Evolutionary conservation across 2,113 vertebrate species (phyloP).

Genomic region (Cisticola juncidis): DNA sequence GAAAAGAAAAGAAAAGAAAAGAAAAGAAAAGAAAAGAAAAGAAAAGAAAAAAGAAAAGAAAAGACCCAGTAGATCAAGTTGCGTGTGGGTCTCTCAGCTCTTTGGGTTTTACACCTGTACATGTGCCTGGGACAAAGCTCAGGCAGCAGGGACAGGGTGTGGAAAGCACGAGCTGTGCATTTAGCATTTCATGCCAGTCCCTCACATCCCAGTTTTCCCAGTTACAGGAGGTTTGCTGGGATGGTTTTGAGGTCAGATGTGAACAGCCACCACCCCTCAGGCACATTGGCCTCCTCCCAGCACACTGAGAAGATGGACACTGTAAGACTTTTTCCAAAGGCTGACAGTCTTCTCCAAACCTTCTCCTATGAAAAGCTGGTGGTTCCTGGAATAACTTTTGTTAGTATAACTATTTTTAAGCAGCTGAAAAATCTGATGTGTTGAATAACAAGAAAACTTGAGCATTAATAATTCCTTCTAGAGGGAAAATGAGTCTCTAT

Average conservation of each 20-base stretch:
- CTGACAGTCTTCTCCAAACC: background rate
- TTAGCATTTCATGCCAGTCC: background rate
- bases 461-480: background rate
- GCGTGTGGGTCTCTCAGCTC: background rate
- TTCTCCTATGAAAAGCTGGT: background rate
- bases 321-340: background rate
- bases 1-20: too few species aligned
- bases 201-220: background rate
- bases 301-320: background rate
- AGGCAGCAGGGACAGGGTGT: background rate
- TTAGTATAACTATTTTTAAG: background rate
- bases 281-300: fast-evolving
- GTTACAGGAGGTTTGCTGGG: background rate
- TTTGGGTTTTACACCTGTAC: background rate
- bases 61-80: background rate
- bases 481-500: background rate
- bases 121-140: background rate
- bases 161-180: background rate
- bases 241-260: background rate
- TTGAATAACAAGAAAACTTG: background rate
- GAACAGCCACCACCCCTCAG: background rate
- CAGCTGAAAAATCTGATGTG: background rate
- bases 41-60: too few species aligned
- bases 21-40: too few species aligned
- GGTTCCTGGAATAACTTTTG: background rate